A percentile compares a stretch with the other conserved stretches of the same genome.
These are phyloP conservation scores for Drosophila carrolli DNA, from an alignment of 1,140 invertebrate genomes.

Conservation along the genomic window DNA sequence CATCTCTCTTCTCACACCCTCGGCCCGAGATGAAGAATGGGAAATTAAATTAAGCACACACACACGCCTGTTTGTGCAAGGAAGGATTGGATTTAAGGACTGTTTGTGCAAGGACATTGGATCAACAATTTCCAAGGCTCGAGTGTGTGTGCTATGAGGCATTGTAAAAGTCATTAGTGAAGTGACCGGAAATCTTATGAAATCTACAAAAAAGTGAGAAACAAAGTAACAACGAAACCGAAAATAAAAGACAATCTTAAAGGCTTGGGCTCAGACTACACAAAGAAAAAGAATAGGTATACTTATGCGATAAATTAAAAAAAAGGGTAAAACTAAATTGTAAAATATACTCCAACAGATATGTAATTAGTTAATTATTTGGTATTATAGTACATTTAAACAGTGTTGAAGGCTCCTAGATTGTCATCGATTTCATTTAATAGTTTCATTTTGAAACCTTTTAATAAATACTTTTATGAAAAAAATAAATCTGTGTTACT, in stretches of 20 bases:
- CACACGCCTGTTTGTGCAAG: conserved; percentile 33
- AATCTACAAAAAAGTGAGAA: conserved; percentile 58
- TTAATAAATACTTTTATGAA: too few species aligned
- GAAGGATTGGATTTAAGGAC: conserved; percentile 47
- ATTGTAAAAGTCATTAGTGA: conserved; percentile 82
- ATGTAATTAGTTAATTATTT: too few species aligned
- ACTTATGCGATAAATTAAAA: too few species aligned
- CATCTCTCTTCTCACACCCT: conserved; percentile 3
- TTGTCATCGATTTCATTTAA: too few species aligned
- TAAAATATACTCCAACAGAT: too few species aligned
- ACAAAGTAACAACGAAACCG: conserved; percentile 11
- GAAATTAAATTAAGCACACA: conserved; percentile 75
- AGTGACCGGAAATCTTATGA: conserved; percentile 78
- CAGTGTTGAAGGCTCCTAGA: too few species aligned
- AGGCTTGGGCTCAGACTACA: conserved; percentile 39
- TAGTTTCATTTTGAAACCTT: too few species aligned
- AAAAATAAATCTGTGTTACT: too few species aligned
- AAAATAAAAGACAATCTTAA: conserved; percentile 43
- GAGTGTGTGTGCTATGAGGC: conserved; percentile 49
- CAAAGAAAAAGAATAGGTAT: too few species aligned
- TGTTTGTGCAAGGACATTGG: conserved; percentile 57
- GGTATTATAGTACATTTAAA: too few species aligned
- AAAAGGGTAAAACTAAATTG: too few species aligned
- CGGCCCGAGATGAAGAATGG: conserved; percentile 52
- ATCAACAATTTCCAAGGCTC: conserved; percentile 56